phyloP scores from a whole-genome alignment of 2,888 invertebrate species.

The Drosophila subquinaria region DNA sequence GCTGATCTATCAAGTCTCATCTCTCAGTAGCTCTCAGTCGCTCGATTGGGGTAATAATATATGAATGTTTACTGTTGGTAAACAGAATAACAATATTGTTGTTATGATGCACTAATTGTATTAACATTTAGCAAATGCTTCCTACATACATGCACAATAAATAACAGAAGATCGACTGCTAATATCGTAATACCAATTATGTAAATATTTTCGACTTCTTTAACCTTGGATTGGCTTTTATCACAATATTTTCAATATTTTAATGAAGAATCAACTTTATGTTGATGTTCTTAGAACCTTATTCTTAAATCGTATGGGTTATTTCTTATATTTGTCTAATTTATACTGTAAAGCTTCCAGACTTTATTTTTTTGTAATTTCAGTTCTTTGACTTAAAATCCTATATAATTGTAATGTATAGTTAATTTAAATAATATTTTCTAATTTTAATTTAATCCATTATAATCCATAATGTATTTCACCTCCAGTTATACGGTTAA shows the following conservation, averaged over 20 bases:
- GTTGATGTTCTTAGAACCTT: not conserved
- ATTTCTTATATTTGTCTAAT: not conserved
- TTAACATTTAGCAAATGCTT: constrained; percentile 34
- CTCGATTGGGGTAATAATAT: constrained; percentile 25
- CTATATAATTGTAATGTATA: too few species aligned
- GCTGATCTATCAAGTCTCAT: constrained; percentile 22
- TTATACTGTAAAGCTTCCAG: not conserved
- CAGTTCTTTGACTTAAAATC: too few species aligned
- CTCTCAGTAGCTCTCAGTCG: not conserved
- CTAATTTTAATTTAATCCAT: not conserved
- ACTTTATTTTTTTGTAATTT: too few species aligned
- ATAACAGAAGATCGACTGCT: constrained; percentile 2
- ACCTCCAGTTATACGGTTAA: not conserved
- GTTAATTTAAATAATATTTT: not conserved
- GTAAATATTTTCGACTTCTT: constrained; percentile 9
- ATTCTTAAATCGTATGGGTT: not conserved
- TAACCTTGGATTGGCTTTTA: constrained; percentile 6
- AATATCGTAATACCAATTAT: constrained; percentile 9
- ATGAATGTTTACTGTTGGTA: constrained; percentile 24
- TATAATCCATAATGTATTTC: not conserved
- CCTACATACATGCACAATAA: constrained; percentile 33
- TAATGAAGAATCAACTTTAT: not conserved
- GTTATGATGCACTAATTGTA: constrained; percentile 35
- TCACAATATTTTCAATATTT: not conserved
- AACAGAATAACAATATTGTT: constrained; percentile 16